These are phyloP conservation scores for Poicephalus meyeri DNA, from an alignment of 2,113 vertebrate genomes.

Conservation along the genomic window DNA sequence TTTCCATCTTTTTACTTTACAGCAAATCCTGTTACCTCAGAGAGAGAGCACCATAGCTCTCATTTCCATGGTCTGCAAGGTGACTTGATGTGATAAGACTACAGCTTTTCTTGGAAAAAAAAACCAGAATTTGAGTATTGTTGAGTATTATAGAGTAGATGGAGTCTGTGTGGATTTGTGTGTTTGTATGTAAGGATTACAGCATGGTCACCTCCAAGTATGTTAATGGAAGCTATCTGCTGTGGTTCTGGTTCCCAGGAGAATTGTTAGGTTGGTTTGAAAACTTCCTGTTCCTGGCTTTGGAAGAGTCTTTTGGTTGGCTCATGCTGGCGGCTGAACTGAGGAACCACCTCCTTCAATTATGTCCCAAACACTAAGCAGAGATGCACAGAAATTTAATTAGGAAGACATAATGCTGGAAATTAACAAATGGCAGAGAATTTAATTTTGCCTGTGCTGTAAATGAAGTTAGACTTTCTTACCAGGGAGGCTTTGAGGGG, in stretches of 20 bases:
- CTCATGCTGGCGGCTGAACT: not conserved
- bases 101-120: not conserved
- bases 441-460: not conserved
- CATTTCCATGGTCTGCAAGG: not conserved
- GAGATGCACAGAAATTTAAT: conserved; percentile 23
- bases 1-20: not conserved
- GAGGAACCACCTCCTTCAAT: not conserved
- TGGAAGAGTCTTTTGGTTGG: not conserved
- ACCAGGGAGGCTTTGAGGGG: not conserved
- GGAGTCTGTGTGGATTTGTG: not conserved
- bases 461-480: not conserved
- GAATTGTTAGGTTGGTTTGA: not conserved
- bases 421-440: not conserved
- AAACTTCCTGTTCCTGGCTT: not conserved
- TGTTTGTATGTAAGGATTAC: not conserved
- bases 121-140: not conserved
- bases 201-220: not conserved
- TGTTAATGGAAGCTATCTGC: not conserved
- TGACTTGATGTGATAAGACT: not conserved
- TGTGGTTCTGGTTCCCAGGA: not conserved
- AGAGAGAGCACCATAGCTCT: not conserved
- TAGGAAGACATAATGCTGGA: not conserved
- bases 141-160: not conserved
- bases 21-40: not conserved
- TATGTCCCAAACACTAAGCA: not conserved